Evolutionary conservation across 2,797 vertebrate genomes (phyloP), one percentile per base, ranked within the genome.

Genomic region (Melanotaenia maccullochi): DNA sequence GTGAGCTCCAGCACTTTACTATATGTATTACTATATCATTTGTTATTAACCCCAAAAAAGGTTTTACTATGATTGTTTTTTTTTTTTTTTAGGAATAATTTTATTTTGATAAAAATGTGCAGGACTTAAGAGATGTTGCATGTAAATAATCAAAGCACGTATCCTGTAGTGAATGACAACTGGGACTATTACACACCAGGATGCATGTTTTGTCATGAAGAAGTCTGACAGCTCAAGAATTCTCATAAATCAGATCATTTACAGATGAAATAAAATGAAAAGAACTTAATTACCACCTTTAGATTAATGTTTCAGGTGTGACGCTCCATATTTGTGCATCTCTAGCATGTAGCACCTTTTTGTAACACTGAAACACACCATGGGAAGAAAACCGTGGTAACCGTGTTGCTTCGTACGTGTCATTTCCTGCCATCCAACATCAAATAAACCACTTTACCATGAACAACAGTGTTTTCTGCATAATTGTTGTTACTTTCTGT

Each of bases 381-480:
- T 52, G 66, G 40, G 56, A 14, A 25, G 30, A 25, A 68, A 44
- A 30, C 0, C 8, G 47, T 28, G 61, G 47, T 30, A 59, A 40
- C 42, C 25, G 0, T 0, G 20, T 59, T 3, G 24, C 16, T 64
- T 24, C 30, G 11, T 57, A 16, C 52, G 1, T 54, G 40, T 61
- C 5, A 40, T 47, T 84, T 88, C 81, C 89, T 87, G 84, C 24
- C 71, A 54, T 44, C 33, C 14, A 22, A 54, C 83, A 67, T 79
- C 65, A 83, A 78, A 73, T 36, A 44, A 80, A 75, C 59, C 67
- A 5, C 77, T 25, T 1, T 0, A 18, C 44, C 56, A 32, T 18
- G 16, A 63, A 30, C 30, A 22, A 22, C 33, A 55, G 1, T 55
- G 52, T 47, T 54, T 30, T 79, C 33, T 71, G n/a, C 3, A 5